phyloP scores from a whole-genome alignment of 2,888 invertebrate species.

The Clostera curtula region DNA sequence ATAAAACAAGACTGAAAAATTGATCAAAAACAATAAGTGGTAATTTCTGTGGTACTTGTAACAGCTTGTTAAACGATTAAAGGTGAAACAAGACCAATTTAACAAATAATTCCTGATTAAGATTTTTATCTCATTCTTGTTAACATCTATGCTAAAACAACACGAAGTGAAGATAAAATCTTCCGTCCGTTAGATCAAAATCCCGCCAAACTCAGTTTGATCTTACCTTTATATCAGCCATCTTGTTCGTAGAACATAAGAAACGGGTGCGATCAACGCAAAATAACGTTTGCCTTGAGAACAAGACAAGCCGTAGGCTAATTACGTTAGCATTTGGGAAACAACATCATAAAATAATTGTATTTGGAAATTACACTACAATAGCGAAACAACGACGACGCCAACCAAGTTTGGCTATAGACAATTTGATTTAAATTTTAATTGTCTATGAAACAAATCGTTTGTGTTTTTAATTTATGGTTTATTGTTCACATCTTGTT shows the following conservation, averaged over 20 bases:
- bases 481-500: no score
- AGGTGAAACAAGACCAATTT: no score
- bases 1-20: no score
- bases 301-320: conserved; percentile 36
- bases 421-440: conserved; percentile 25
- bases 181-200: conserved; percentile 66
- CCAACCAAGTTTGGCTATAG: conserved; percentile 43
- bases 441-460: not conserved
- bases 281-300: conserved; percentile 37
- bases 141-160: no score
- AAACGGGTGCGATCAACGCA: conserved; percentile 56
- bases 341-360: conserved; percentile 42
- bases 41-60: no score
- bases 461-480: not conserved
- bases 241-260: conserved; percentile 50
- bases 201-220: conserved; percentile 58
- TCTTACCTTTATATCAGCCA: conserved; percentile 74
- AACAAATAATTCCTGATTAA: no score
- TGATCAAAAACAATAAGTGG: no score
- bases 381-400: conserved; percentile 49
- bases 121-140: no score
- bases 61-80: no score
- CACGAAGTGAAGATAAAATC: no score
- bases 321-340: conserved; percentile 33
- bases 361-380: conserved; percentile 32